Evolutionary conservation across 2,113 vertebrate genomes (phyloP).

Genomic region (Xenopus borealis): DNA sequence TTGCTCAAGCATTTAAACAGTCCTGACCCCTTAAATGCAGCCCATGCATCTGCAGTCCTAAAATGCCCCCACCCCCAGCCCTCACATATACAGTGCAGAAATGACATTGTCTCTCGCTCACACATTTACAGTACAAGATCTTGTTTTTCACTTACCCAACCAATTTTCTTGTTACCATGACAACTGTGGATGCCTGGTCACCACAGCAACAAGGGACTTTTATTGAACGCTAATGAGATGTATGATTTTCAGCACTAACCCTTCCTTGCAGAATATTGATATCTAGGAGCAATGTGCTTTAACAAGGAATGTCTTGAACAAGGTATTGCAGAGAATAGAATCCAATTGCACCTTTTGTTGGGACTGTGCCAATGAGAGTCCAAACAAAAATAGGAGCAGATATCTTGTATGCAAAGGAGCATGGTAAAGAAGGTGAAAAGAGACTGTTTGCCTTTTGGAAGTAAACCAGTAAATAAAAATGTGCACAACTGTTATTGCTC

Average conservation of each 20-base stretch:
- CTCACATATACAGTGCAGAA: neutral
- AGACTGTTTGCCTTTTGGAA: too few relatives aligned
- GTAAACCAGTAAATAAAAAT: too few relatives aligned
- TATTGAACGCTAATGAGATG: slow-evolving; percentile 26
- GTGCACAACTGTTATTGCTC: too few relatives aligned
- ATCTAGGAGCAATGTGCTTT: neutral
- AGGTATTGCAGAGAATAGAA: too few relatives aligned
- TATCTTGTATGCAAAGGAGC: too few relatives aligned
- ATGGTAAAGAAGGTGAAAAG: too few relatives aligned
- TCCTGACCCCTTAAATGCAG: neutral
- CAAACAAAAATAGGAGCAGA: too few relatives aligned
- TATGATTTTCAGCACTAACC: slow-evolving; percentile 8
- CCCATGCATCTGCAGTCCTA: neutral
- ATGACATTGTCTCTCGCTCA: slow-evolving; percentile 11
- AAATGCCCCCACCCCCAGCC: neutral
- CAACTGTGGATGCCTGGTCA: slow-evolving; percentile 35
- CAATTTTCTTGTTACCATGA: slow-evolving; percentile 5
- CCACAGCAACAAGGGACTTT: slow-evolving; percentile 35
- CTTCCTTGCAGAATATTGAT: neutral
- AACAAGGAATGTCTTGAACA: too few relatives aligned
- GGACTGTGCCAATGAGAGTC: too few relatives aligned
- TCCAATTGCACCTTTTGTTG: too few relatives aligned
- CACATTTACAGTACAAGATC: slow-evolving; percentile 10
- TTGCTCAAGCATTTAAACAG: neutral
- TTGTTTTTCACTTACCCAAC: slow-evolving; percentile 19